phyloP scores from a whole-genome alignment of 2,113 vertebrate species.

The Ceratotherium simum region DNA sequence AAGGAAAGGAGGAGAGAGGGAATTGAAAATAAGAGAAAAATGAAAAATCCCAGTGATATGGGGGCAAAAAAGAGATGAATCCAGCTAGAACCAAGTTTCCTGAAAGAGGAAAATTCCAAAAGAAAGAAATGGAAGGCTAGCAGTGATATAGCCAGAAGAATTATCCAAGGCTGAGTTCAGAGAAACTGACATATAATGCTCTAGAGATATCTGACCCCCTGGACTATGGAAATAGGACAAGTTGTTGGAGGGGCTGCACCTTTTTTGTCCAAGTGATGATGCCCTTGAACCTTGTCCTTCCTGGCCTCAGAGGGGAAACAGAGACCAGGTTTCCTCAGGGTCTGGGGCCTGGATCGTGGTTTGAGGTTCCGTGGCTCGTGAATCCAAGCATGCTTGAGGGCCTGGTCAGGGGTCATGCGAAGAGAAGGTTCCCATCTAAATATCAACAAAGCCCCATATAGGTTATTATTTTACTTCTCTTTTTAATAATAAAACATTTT shows the following conservation, averaged over 20 bases:
- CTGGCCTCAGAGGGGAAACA: constrained; percentile 78
- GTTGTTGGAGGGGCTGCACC: background rate
- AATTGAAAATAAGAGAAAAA: background rate
- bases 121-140: background rate
- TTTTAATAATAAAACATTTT: constrained; percentile 23
- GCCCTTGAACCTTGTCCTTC: constrained; percentile 79
- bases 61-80: background rate
- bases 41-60: background rate
- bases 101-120: background rate
- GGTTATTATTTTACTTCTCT: constrained; percentile 13
- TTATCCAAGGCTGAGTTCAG: background rate
- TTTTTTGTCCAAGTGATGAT: background rate
- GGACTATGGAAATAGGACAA: background rate
- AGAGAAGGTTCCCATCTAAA: constrained; percentile 94
- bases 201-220: background rate
- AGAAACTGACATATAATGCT: background rate
- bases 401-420: constrained; percentile 95
- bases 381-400: constrained; percentile 94
- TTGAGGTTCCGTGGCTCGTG: constrained; percentile 89
- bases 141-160: background rate
- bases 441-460: constrained; percentile 30
- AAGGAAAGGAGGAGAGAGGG: background rate
- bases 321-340: constrained; percentile 78
- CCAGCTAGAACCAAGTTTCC: background rate
- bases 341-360: constrained; percentile 83